Evolutionary conservation across 2,797 vertebrate species (phyloP), one percentile per base, ranked within the genome.

Genomic region (Acrossocheilus fasciatus): DNA sequence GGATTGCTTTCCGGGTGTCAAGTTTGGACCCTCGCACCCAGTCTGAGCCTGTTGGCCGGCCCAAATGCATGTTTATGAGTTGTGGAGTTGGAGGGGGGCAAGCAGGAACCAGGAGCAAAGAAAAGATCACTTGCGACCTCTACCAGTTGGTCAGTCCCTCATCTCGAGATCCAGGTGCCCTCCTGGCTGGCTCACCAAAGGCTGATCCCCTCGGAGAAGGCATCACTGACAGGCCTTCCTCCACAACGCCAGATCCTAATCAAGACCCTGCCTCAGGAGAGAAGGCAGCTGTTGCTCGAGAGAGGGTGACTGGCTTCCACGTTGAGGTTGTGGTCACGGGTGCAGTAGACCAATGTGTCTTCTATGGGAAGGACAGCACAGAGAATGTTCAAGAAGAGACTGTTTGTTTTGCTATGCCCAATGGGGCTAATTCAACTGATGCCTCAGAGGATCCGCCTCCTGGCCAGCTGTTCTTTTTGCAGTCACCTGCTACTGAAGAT

Each of bases 61-160:
- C 96, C 68, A 94, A 95, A 88, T 97, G 97, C 79, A 96, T 97
- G 93, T 97, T 97, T 45, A 96, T 97, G 96, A 96, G 96, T 64
- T 96, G 96, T 82, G 93, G 96, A 0, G 94, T 94, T 0, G 94
- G 95, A 1, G 90, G 83, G 1, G 94, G 94, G 81, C 95, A 97
- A 5, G 92, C 95, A 0, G 94, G 94, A 0, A 91, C 96, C 62
- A 92, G 96, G 45, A 93, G 96, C 89, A 97, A 98, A 94, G 98
- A 98, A 93, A 98, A 98, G 93, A 99, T 99, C 92, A 98, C 98
- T 17, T 99, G 98, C 2, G 98, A 99, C 94, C 95, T 99, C 50
- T 99, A 99, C 93, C 98, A 98, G 87, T 95, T 99, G 0, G 96
- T 98, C 89, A 98, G 97, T 89, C 97, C 97, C 0, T 97, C 97